Base-by-base conservation (phyloP, 1,140 invertebrate species). In the Drosophila teissieri region DNA sequence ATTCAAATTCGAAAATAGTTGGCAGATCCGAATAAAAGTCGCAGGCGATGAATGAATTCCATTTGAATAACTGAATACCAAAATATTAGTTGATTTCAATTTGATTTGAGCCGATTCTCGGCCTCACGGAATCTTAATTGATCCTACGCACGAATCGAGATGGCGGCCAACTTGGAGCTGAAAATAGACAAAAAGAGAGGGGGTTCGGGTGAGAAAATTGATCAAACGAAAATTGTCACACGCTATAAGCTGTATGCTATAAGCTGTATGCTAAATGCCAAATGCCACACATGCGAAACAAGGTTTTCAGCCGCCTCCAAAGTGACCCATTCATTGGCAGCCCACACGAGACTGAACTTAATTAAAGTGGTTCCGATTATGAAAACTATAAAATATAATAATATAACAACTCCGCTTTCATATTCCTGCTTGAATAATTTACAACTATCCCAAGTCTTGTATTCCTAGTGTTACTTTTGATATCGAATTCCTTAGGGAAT, bases 81-180 rank as follows among this genome's bases (percentile, higher is more conserved):
- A 82, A 88, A 69, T 74, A 75, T 74, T 78, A 70, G 78, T 79
- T 80, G 69, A 74, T 68, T 78, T 73, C 8, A 31, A 31, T 31
- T 73, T 73, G 56, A 72, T 86, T 82, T 72, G 74, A 88, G 78
- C 76, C 76, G 63, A 78, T 62, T 68, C 61, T 69, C 51, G 62
- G 45, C 83, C 78, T 67, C 65, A 77, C 79, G 83, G 83, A 86
- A 86, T 86, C 80, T 86, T 83, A 86, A 89, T 86, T 88, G 74
- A 86, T 83, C 78, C 72, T 61, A 73, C 70, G 70, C 82, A 79
- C 83, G 60, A 82, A 75, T 80, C 63, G 80, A 74, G 80, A 74
- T 51, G 63, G 78, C 80, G 74, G 81, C 56, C 82, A 74, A 78
- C 44, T 83, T 60, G 65, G 22, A 70, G 75, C 83, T 86, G 80